Evolutionary conservation across 1,140 invertebrate genomes (phyloP).

Genomic region (Saccostrea echinata): DNA sequence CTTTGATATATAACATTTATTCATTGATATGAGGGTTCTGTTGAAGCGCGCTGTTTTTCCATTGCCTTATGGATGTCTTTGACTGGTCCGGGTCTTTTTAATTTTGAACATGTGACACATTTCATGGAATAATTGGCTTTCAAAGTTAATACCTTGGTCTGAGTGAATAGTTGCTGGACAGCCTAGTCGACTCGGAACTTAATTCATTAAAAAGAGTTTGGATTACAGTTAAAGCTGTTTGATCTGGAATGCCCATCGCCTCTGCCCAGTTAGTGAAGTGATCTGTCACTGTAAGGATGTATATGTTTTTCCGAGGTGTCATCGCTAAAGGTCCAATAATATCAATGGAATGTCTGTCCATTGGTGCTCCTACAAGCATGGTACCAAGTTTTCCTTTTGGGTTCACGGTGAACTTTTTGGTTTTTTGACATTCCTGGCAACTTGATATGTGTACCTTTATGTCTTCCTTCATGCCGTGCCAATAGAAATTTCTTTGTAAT

Average conservation of each 20-base stretch:
- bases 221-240: too few species aligned
- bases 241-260: too few species aligned
- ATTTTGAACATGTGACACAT: not conserved
- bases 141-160: not conserved
- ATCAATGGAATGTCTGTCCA: not conserved
- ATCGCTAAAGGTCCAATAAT: not conserved
- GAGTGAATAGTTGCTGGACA: not conserved
- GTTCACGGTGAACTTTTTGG: not conserved
- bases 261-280: too few species aligned
- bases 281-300: too few species aligned
- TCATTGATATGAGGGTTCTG: not conserved
- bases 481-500: not conserved
- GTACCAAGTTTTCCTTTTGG: not conserved
- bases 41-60: conserved; percentile 8
- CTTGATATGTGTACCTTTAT: not conserved
- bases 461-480: not conserved
- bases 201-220: not conserved
- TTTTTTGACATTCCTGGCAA: not conserved
- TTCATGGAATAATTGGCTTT: not conserved
- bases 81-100: not conserved
- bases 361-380: conserved; percentile 9
- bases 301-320: too few species aligned
- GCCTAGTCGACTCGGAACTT: not conserved
- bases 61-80: not conserved
- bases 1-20: not conserved